Conservation (phyloP, 2,797 vertebrate genomes). For the Dryobates pubescens region DNA sequence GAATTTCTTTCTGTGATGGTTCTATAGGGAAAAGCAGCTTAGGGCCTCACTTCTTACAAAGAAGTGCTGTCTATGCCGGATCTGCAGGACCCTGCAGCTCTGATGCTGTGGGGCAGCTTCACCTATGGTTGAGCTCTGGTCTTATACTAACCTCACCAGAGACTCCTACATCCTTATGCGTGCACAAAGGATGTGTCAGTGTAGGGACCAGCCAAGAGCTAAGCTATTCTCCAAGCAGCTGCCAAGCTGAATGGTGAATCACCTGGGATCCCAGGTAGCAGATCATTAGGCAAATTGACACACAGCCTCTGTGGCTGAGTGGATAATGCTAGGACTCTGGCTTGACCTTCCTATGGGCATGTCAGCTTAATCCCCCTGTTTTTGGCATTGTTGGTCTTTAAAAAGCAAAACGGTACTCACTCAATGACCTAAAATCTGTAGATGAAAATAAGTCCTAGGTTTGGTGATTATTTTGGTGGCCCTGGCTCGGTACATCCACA, state of each 20-base stretch:
- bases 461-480: not conserved
- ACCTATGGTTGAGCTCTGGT: fast-evolving
- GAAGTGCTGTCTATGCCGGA: not conserved
- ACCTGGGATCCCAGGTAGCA: not conserved
- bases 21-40: not conserved
- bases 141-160: not conserved
- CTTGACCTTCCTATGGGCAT: not conserved
- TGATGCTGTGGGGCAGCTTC: not conserved
- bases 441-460: not conserved
- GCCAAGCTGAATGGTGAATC: not conserved
- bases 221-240: fast-evolving
- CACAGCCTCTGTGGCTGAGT: not conserved
- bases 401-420: not conserved
- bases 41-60: not conserved
- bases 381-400: not conserved
- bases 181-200: fast-evolving
- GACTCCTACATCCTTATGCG: not conserved
- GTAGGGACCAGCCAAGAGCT: not conserved
- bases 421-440: not conserved
- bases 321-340: not conserved
- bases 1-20: not conserved
- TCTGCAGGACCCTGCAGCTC: not conserved
- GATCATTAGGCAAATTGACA: not conserved
- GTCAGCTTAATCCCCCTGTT: not conserved
- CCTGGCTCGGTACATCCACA: not conserved